Conservation (phyloP, 1,140 invertebrate genomes). For the Platyscapa corneri region DNA sequence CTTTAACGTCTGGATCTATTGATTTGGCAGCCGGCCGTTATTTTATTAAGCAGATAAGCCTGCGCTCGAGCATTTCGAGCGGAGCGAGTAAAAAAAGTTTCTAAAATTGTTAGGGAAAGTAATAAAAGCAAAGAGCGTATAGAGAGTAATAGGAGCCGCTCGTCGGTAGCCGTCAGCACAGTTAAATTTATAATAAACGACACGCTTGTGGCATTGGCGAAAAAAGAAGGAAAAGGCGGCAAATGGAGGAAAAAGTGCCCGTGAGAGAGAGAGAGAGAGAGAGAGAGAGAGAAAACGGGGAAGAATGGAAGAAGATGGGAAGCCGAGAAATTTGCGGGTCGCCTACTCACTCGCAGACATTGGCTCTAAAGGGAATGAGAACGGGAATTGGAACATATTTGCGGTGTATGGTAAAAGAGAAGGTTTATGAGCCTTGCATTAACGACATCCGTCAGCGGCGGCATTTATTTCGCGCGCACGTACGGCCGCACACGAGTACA, state of each 20-base stretch:
- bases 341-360: not conserved
- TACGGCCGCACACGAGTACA: not conserved
- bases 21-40: no score
- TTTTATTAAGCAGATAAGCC: no score
- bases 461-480: constrained; percentile 33
- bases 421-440: constrained; percentile 58
- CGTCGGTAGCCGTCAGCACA: not conserved
- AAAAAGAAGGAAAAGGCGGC: not conserved
- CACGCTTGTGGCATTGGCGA: not conserved
- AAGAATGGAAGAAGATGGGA: not conserved
- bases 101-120: constrained; percentile 9
- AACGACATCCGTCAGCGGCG: constrained; percentile 53
- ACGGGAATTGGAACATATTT: constrained; percentile 49
- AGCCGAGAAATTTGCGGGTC: constrained; percentile 3
- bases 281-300: not conserved
- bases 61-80: not conserved
- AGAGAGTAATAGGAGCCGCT: not conserved
- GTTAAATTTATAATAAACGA: constrained; percentile 36
- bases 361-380: constrained; percentile 30
- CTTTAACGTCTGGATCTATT: no score
- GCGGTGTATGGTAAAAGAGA: constrained; percentile 54
- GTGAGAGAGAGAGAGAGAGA: not conserved
- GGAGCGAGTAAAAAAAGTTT: not conserved
- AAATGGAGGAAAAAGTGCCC: no score
- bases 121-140: not conserved